Evolutionary conservation across 2,113 vertebrate genomes (phyloP).

Genomic region (Pica pica): DNA sequence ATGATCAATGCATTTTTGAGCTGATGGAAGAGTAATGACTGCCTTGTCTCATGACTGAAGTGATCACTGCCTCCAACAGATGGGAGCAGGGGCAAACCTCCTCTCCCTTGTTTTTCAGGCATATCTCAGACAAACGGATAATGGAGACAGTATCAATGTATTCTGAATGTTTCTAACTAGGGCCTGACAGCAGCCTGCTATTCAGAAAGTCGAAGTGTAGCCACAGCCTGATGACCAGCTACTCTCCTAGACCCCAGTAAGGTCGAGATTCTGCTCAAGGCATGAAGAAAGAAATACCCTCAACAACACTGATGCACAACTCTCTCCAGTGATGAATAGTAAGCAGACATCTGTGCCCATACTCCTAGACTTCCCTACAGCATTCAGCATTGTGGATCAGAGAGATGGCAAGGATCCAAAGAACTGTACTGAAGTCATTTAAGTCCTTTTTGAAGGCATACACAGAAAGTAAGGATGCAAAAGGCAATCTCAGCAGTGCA

Average conservation of each 20-base stretch:
- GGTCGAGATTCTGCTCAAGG: not conserved
- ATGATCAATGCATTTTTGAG: rapidly evolving
- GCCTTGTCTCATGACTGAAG: not conserved
- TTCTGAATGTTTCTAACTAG: not conserved
- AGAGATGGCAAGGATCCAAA: constrained; percentile 3
- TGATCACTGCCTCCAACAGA: not conserved
- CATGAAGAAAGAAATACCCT: not conserved
- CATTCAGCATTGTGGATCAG: not conserved
- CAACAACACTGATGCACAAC: not conserved
- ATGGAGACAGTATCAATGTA: not conserved
- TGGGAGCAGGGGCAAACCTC: not conserved
- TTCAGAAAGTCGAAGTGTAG: not conserved
- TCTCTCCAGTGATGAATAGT: not conserved
- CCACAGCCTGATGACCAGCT: not conserved
- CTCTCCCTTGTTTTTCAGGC: not conserved
- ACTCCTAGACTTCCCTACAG: not conserved
- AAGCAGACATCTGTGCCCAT: constrained; percentile 1
- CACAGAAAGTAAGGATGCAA: not conserved
- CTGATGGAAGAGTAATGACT: not conserved
- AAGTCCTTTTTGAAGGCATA: not conserved
- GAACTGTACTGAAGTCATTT: not conserved
- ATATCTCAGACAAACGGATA: not conserved
- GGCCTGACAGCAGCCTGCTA: not conserved
- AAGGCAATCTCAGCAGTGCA: constrained; percentile 4
- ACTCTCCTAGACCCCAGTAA: not conserved